phyloP scores from a whole-genome alignment of 2,888 invertebrate genomes.

The Odontocolon sp. region DNA sequence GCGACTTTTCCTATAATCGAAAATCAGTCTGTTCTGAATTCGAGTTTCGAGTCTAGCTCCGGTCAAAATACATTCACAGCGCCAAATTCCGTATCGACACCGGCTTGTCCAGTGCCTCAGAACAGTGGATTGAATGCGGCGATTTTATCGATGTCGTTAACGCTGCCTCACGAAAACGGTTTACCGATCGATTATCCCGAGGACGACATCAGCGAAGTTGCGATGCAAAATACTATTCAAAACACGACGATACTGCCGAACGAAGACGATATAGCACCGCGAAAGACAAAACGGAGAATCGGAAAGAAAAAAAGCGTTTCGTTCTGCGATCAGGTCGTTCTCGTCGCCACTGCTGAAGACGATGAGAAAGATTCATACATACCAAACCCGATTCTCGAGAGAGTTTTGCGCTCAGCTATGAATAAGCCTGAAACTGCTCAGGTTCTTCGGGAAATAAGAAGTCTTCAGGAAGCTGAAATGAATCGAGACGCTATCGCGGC shows the following conservation, averaged over 20 bases:
- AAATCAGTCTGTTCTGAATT: constrained; percentile 59
- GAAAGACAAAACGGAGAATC: constrained; percentile 82
- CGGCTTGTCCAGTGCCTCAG: constrained; percentile 39
- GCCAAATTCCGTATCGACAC: constrained; percentile 37
- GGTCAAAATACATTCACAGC: constrained; percentile 67
- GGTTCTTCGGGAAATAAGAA: constrained; percentile 82
- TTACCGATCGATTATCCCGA: constrained; percentile 78
- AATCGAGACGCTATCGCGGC: constrained; percentile 77
- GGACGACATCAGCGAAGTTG: constrained; percentile 79
- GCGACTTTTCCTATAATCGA: constrained; percentile 56
- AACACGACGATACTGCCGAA: constrained; percentile 78
- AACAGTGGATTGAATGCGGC: constrained; percentile 75
- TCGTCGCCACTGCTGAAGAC: constrained; percentile 96
- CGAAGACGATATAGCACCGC: constrained; percentile 79
- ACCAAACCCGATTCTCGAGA: constrained; percentile 94
- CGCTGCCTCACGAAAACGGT: constrained; percentile 82
- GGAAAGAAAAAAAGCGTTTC: constrained; percentile 94
- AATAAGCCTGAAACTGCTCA: constrained; percentile 86
- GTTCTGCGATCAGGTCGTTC: constrained; percentile 96
- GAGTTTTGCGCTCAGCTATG: constrained; percentile 91
- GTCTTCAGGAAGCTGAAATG: constrained; percentile 80
- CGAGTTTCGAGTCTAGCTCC: constrained; percentile 69
- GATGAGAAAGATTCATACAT: constrained; percentile 95
- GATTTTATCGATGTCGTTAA: constrained; percentile 77
- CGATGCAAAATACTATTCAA: constrained; percentile 79